Percentiles rank a stretch among this genome's conserved stretches.
Evolutionary conservation across 1,140 invertebrate genomes (phyloP).

Genomic region (Lasaia peninsularis): DNA sequence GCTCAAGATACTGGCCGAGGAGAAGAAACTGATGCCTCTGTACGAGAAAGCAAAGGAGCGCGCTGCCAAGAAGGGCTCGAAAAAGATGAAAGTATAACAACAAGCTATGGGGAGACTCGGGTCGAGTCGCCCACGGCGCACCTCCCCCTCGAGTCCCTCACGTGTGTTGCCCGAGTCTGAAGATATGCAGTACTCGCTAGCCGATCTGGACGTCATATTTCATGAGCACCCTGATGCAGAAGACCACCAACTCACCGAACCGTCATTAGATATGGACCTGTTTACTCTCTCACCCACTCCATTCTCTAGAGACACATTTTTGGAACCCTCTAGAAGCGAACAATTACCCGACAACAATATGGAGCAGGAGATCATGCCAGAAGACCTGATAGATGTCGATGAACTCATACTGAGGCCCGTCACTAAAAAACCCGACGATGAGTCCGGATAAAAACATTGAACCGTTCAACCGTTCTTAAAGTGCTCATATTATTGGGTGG

Average conservation of each 20-base stretch:
- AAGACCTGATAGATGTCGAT: too few species aligned
- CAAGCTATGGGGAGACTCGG: conserved; percentile 34
- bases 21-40: conserved; percentile 92
- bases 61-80: conserved; percentile 76
- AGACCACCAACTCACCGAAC: background rate
- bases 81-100: conserved; percentile 64
- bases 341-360: too few species aligned
- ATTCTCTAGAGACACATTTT: too few species aligned
- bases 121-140: conserved; percentile 38
- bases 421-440: too few species aligned
- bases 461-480: too few species aligned
- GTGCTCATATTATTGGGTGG: too few species aligned
- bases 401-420: too few species aligned
- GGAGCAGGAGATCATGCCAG: too few species aligned
- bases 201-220: conserved; percentile 45
- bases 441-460: too few species aligned
- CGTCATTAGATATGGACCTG: background rate
- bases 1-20: conserved; percentile 94
- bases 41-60: conserved; percentile 93
- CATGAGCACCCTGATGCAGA: background rate
- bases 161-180: conserved; percentile 40
- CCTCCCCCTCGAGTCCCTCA: conserved; percentile 47
- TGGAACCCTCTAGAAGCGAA: too few species aligned
- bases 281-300: background rate
- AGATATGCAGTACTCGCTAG: conserved; percentile 38